Base-by-base conservation (phyloP, 2,888 invertebrate species). In the Drymonia ruficornis region DNA sequence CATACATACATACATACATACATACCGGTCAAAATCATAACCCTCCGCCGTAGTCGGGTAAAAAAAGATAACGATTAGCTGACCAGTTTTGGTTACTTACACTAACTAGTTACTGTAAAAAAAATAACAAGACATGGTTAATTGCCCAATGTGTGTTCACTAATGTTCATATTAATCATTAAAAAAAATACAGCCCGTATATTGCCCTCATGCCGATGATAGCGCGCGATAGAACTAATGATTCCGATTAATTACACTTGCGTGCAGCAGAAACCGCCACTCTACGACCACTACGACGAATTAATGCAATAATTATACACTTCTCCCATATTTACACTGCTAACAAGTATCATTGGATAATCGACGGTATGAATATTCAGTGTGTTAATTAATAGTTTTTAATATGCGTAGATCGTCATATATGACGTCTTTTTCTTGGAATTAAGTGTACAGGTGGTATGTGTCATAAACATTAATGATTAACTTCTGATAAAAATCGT, bases 211-310 rank as follows among this genome's bases (percentile, higher is more conserved):
- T 67, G 57, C 59, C 55, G 63, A 28, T 45, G 62, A 61, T 65
- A 60, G 55, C 50, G 53, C 53, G 53, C 60, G 70, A 70, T 70
- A 70, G 46, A 62, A 61, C 56, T 70, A 68, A 67, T 53, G 54
- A 66, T 65, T 51, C 53, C 57, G 54, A 67, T 69, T 67, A 69
- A 72, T 72, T 67, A 65, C 53, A 60, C 18, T 63, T 59, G 58
- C 59, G 61, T 71, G 65, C 59, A 29, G 52, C 53, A 61, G 68
- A 60, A 68, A 58, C 61, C 29, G 56, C 67, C 52, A 53, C 50
- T 45, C 42, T 58, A 52, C 47, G 57, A 50, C 44, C 48, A 51
- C 56, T 42, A 56, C 67, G 67, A 61, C 67, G 64, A 67, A 65
- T 65, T 62, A 59, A 64, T 60, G 56, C 59, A 56, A 53, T 57